Conservation (phyloP, 2,888 invertebrate species). For the Halocaridina rubra region DNA sequence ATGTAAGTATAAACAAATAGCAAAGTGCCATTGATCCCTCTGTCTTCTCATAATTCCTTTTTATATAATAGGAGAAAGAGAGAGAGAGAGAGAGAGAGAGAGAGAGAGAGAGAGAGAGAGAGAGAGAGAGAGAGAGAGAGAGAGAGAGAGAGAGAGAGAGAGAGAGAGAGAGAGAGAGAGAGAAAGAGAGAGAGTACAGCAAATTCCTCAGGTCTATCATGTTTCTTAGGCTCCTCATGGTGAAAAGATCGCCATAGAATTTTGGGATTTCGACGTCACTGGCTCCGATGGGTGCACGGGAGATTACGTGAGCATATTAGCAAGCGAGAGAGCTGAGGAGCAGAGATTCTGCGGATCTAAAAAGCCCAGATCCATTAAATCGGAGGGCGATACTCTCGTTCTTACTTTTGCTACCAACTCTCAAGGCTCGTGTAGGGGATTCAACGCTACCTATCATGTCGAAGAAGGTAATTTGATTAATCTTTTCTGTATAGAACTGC, state of each 20-base stretch:
- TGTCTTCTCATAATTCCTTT: too few relatives aligned
- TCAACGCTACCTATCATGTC: conserved; percentile 42
- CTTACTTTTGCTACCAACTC: conserved; percentile 48
- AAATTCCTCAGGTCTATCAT: too few relatives aligned
- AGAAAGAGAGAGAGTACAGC: too few relatives aligned
- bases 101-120: too few relatives aligned
- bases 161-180: too few relatives aligned
- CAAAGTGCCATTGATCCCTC: too few relatives aligned
- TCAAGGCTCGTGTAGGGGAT: conserved; percentile 53
- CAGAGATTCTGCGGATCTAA: conserved; percentile 37
- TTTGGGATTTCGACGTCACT: conserved; percentile 50
- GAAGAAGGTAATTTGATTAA: conserved; percentile 32
- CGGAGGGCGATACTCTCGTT: conserved; percentile 37
- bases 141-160: too few relatives aligned
- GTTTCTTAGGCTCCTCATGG: conserved; percentile 44
- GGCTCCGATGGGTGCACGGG: conserved; percentile 39
- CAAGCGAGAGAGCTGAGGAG: neutral
- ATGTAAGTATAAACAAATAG: too few relatives aligned
- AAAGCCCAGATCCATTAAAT: conserved; percentile 13
- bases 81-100: too few relatives aligned
- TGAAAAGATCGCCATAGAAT: conserved; percentile 38
- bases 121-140: too few relatives aligned
- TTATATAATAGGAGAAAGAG: too few relatives aligned
- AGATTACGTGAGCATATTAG: conserved; percentile 32
- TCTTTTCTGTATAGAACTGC: too few relatives aligned